Evolutionary conservation across 2,797 vertebrate species (phyloP).

Genomic region (Lepus oiostolus): DNA sequence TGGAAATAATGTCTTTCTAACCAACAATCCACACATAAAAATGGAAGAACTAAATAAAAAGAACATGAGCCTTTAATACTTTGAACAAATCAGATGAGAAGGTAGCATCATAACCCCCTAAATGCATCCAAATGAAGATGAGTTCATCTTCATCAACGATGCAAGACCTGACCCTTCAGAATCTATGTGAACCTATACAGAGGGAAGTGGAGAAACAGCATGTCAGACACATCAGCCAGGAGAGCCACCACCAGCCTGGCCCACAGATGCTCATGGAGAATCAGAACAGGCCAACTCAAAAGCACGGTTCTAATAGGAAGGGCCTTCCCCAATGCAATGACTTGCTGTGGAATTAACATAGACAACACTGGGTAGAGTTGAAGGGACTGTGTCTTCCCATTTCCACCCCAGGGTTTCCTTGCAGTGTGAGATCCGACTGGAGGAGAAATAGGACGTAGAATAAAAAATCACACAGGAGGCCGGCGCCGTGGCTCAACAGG

Average conservation of each 20-base stretch:
- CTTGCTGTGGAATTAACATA: not conserved
- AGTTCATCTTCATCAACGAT: too few relatives aligned
- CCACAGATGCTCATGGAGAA: not conserved
- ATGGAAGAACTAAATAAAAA: not conserved
- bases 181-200: not conserved
- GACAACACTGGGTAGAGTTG: not conserved
- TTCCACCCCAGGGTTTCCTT: not conserved
- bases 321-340: not conserved
- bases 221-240: not conserved
- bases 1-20: not conserved
- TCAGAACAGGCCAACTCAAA: not conserved
- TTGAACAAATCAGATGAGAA: not conserved
- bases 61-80: not conserved
- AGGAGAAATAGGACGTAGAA: not conserved
- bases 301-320: not conserved
- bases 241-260: not conserved
- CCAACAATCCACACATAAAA: not conserved
- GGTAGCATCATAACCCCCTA: not conserved
- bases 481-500: too few relatives aligned
- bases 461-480: not conserved
- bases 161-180: too few relatives aligned
- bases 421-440: not conserved
- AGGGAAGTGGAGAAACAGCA: not conserved
- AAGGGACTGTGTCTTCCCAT: not conserved
- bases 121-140: not conserved